phyloP scores from a whole-genome alignment of 1,140 invertebrate genomes.

The Aleiodes sp. region DNA sequence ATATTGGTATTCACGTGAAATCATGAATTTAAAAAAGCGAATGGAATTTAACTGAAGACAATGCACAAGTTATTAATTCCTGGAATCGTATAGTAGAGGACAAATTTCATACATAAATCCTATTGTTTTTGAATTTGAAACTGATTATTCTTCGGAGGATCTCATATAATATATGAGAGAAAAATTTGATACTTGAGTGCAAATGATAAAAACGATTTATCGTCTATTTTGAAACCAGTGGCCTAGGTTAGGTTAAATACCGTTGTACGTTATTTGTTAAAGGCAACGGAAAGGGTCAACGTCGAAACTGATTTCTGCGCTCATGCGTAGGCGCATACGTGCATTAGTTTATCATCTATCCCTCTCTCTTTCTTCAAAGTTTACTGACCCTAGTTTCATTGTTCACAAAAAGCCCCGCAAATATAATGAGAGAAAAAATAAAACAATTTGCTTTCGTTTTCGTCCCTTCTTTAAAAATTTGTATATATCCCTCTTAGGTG shows the following conservation, averaged over 20 bases:
- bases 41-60: no score
- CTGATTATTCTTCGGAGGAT: no score
- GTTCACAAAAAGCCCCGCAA: neutral
- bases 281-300: conserved; percentile 17
- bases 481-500: neutral
- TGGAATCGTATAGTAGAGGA: no score
- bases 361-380: conserved; percentile 22
- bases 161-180: no score
- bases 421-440: neutral
- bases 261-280: neutral
- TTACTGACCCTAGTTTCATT: conserved; percentile 31
- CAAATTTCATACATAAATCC: no score
- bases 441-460: no score
- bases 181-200: no score
- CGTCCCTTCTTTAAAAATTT: neutral
- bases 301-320: conserved; percentile 20
- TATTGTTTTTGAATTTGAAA: no score
- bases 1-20: no score
- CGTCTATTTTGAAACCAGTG: conserved; percentile 4
- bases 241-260: neutral
- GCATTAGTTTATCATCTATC: conserved; percentile 21
- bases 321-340: conserved; percentile 30
- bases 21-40: no score
- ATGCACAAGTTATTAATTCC: no score
- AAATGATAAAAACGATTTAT: no score